Conservation (phyloP, 2,113 vertebrate species). For the Steatornis caripensis region DNA sequence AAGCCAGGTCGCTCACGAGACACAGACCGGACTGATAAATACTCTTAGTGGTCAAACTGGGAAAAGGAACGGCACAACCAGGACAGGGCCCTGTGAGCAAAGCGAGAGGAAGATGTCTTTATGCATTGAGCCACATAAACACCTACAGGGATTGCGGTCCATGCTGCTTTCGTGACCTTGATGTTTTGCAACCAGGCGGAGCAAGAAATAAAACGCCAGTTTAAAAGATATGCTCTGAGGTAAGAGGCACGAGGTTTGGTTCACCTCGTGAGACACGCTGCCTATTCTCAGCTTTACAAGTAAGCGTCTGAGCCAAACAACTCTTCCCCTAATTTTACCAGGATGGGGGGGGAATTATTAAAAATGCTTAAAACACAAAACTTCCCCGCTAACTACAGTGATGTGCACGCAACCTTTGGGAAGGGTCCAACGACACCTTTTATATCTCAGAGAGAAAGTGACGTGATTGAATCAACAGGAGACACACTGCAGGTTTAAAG, state of each 20-base stretch:
- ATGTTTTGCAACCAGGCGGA: not conserved
- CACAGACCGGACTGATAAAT: not conserved
- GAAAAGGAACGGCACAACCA: not conserved
- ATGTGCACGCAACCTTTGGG: not conserved
- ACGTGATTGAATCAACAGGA: not conserved
- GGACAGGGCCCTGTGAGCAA: accelerated
- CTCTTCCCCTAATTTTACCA: not conserved
- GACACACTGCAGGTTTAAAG: not conserved
- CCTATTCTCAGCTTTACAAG: not conserved
- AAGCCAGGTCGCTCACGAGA: not conserved
- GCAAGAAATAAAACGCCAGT: not conserved
- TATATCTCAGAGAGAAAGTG: not conserved
- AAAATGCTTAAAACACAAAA: not conserved
- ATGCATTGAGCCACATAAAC: not conserved
- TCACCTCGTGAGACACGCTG: accelerated
- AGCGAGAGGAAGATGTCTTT: not conserved
- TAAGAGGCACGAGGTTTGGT: not conserved
- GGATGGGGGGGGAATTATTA: not conserved
- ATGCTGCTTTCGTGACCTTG: not conserved
- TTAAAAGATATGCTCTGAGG: not conserved
- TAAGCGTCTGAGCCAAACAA: not conserved
- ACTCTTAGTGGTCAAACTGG: not conserved
- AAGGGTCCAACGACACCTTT: not conserved
- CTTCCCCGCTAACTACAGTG: not conserved
- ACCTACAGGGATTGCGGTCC: not conserved